Evolutionary conservation across 2,888 invertebrate genomes (phyloP).

Genomic region (Epicampocera succincta): DNA sequence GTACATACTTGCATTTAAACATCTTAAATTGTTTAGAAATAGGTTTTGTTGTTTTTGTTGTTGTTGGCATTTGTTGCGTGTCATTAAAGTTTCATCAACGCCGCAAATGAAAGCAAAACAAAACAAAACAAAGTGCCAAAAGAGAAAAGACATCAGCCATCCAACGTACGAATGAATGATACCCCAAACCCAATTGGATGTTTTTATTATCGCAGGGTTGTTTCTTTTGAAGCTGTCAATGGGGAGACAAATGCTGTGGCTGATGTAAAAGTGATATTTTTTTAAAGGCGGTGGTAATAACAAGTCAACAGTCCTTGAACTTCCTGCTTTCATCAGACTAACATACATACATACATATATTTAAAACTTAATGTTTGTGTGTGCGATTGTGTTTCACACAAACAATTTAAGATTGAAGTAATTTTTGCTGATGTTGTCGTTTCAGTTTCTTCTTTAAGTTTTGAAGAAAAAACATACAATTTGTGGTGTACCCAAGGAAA

Average conservation of each 20-base stretch:
- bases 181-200: slow-evolving; percentile 49
- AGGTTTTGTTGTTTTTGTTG: slow-evolving; percentile 35
- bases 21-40: slow-evolving; percentile 66
- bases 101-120: slow-evolving; percentile 70
- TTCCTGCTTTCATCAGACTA: slow-evolving; percentile 32
- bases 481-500: slow-evolving; percentile 62
- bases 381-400: not conserved
- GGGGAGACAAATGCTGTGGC: slow-evolving; percentile 12
- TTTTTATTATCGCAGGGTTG: slow-evolving; percentile 52
- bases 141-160: slow-evolving; percentile 32
- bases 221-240: slow-evolving; percentile 35
- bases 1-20: not conserved
- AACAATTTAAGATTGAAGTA: slow-evolving; percentile 28
- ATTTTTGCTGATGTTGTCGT: slow-evolving; percentile 56
- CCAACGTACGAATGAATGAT: not conserved
- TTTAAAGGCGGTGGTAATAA: slow-evolving; percentile 37
- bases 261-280: not conserved
- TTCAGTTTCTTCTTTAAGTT: slow-evolving; percentile 16
- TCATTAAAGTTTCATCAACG: slow-evolving; percentile 69
- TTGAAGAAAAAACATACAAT: not conserved
- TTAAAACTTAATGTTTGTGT: slow-evolving; percentile 18
- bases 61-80: slow-evolving; percentile 66
- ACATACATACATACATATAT: slow-evolving; percentile 14
- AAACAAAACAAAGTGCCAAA: slow-evolving; percentile 66
- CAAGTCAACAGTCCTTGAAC: slow-evolving; percentile 53